A percentile compares a stretch with the other conserved stretches of the same genome.
phyloP scores from a whole-genome alignment of 2,888 invertebrate genomes.

The Pollenia amentaria region DNA sequence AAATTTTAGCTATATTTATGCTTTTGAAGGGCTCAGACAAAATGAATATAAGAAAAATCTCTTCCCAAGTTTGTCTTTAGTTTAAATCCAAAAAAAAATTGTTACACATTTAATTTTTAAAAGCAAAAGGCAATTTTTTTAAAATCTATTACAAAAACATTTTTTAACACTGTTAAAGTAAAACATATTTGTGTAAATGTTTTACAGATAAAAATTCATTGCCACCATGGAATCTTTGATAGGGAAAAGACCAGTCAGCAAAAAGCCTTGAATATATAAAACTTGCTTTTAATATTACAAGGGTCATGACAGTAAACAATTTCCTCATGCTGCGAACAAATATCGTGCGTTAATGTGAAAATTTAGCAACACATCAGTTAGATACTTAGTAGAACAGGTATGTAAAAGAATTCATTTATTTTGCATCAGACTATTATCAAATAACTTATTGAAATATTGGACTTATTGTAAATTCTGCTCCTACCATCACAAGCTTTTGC shows the following conservation, averaged over 20 bases:
- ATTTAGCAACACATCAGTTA: constrained; percentile 29
- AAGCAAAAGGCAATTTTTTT: no score
- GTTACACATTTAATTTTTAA: no score
- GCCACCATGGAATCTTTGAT: constrained; percentile 56
- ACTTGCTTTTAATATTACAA: constrained; percentile 59
- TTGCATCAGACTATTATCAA: neutral
- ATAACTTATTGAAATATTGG: no score
- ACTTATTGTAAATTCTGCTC: no score
- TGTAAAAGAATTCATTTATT: constrained; percentile 2
- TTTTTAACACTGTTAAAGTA: neutral
- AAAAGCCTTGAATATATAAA: constrained; percentile 48
- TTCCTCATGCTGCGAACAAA: constrained; percentile 66
- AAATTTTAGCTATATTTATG: no score
- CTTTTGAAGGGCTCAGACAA: no score
- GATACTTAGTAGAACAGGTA: neutral
- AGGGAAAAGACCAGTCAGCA: constrained; percentile 47
- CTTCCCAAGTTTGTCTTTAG: no score
- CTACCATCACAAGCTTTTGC: no score
- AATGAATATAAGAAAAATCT: no score
- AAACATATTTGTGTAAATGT: neutral
- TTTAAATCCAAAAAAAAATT: no score
- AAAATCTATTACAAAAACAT: neutral
- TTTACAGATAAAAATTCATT: constrained; percentile 40
- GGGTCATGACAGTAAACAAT: constrained; percentile 65
- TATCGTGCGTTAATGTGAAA: constrained; percentile 50